Evolutionary conservation across 2,888 invertebrate genomes (phyloP).

Genomic region (Thelaira solivaga): DNA sequence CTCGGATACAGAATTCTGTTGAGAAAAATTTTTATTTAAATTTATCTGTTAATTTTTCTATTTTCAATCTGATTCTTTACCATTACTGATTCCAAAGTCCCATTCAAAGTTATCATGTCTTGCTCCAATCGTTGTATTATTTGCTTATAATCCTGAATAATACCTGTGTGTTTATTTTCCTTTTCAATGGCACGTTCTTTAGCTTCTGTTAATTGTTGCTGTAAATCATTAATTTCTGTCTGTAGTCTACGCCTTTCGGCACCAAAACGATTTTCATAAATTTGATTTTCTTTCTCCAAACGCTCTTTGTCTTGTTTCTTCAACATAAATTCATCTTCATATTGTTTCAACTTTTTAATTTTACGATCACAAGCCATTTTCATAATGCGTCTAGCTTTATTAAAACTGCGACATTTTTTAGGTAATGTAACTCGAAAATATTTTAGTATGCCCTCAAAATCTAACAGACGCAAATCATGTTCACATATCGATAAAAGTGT

Average conservation of each 20-base stretch:
- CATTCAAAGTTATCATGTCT: conserved; percentile 83
- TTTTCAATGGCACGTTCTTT: conserved; percentile 85
- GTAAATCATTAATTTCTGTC: conserved; percentile 80
- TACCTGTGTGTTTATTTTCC: conserved; percentile 85
- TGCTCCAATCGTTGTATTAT: conserved; percentile 92
- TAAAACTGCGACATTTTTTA: conserved; percentile 95
- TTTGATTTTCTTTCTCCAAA: conserved; percentile 81
- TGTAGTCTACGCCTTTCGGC: conserved; percentile 77
- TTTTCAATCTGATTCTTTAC: conserved; percentile 77
- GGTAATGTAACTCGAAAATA: conserved; percentile 98
- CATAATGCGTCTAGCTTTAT: conserved; percentile 91
- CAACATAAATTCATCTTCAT: conserved; percentile 91
- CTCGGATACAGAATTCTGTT: conserved; percentile 79
- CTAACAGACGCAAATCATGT: conserved; percentile 92
- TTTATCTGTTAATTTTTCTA: background rate
- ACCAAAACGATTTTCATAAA: conserved; percentile 83
- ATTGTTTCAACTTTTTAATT: conserved; percentile 95
- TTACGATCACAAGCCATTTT: conserved; percentile 93
- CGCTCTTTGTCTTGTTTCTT: conserved; percentile 84
- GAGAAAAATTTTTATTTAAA: background rate
- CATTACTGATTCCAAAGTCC: conserved; percentile 80
- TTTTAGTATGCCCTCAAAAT: conserved; percentile 98
- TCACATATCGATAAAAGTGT: conserved; percentile 94
- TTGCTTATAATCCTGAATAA: conserved; percentile 94
- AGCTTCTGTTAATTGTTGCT: conserved; percentile 87